Conservation (phyloP, 1,140 invertebrate genomes). For the Drosophila albomicans region DNA sequence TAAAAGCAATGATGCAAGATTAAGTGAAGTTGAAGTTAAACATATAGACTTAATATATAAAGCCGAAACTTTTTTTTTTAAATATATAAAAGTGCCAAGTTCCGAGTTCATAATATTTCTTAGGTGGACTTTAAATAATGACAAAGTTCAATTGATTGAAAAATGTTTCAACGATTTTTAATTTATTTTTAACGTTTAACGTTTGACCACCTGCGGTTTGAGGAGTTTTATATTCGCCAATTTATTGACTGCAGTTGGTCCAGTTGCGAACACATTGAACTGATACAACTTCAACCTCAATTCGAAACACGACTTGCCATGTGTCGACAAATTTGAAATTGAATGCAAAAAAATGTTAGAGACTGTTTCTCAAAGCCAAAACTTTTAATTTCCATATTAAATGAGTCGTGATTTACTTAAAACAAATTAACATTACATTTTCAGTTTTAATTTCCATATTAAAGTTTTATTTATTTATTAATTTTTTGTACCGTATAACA, state of each 20-base stretch:
- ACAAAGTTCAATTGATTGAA: constrained; percentile 75
- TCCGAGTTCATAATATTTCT: too few relatives aligned
- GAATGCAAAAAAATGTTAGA: constrained; percentile 1
- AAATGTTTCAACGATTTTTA: constrained; percentile 47
- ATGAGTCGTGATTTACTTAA: too few relatives aligned
- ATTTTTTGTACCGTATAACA: too few relatives aligned
- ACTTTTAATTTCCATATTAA: too few relatives aligned
- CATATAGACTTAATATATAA: too few relatives aligned
- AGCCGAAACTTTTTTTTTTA: too few relatives aligned
- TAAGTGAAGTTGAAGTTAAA: background rate
- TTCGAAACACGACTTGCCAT: constrained; percentile 25
- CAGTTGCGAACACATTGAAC: constrained; percentile 3
- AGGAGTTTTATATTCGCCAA: constrained; percentile 69
- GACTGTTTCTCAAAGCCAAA: too few relatives aligned
- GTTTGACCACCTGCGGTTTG: constrained; percentile 63
- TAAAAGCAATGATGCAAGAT: background rate
- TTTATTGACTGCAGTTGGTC: constrained; percentile 54
- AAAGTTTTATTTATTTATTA: too few relatives aligned
- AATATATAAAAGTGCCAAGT: too few relatives aligned
- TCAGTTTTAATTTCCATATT: too few relatives aligned
- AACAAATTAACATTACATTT: too few relatives aligned
- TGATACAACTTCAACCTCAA: constrained; percentile 16
- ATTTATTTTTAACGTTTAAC: constrained; percentile 39
- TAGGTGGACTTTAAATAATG: constrained; percentile 36
- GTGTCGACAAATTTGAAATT: constrained; percentile 34